Conservation (phyloP, 2,797 vertebrate species). For the Sarcoramphus papa region DNA sequence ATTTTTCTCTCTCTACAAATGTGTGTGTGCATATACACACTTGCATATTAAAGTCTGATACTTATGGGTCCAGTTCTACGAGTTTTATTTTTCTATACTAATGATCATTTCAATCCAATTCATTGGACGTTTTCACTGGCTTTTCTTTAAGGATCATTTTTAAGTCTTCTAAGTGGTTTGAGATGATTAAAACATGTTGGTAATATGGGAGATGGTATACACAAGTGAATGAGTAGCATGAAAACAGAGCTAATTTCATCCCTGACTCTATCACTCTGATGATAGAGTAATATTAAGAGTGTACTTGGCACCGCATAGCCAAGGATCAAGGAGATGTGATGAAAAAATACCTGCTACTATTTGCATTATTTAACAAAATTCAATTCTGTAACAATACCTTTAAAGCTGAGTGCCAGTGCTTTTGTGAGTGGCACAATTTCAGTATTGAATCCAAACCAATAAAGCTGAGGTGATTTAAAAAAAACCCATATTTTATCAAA, state of each 20-base stretch:
- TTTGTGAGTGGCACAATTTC: neutral
- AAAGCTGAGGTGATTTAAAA: neutral
- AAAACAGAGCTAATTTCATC: neutral
- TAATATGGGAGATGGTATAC: neutral
- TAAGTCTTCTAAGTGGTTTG: neutral
- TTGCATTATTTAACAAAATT: neutral
- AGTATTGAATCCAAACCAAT: neutral
- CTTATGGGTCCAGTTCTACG: neutral
- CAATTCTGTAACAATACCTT: neutral
- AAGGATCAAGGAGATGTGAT: neutral
- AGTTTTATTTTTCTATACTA: neutral
- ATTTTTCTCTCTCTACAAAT: neutral
- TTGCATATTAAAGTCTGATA: neutral
- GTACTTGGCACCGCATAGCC: neutral
- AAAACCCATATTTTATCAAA: neutral
- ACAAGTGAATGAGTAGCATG: neutral
- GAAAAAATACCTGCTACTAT: neutral
- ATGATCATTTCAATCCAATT: neutral
- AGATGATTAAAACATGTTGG: neutral
- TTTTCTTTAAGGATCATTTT: neutral
- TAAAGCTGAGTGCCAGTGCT: neutral
- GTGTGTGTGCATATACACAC: neutral
- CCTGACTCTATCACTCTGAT: neutral
- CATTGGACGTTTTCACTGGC: neutral
- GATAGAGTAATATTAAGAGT: neutral